Evolutionary conservation across 2,888 invertebrate genomes (phyloP).

Genomic region (Helobdella robusta): DNA sequence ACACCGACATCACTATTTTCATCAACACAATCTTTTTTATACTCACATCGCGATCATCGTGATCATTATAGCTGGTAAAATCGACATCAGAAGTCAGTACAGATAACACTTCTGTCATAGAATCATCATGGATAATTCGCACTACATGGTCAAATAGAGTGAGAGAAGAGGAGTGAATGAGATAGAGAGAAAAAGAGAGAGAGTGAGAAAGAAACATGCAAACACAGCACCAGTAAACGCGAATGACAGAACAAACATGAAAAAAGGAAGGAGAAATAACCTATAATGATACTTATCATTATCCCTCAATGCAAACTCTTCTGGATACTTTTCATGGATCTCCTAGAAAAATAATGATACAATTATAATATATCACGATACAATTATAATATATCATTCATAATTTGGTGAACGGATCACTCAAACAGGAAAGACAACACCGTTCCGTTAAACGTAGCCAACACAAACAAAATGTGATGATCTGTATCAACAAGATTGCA

Average conservation of each 20-base stretch:
- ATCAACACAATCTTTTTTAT: too few relatives aligned
- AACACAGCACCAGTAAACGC: neutral
- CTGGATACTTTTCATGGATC: conserved; percentile 78
- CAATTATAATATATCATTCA: neutral
- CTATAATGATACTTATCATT: conserved; percentile 72
- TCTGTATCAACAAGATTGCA: neutral
- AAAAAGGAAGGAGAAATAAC: conserved; percentile 33
- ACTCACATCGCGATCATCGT: too few relatives aligned
- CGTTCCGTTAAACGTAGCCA: too few relatives aligned
- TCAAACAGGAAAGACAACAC: too few relatives aligned
- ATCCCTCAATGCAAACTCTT: conserved; percentile 83
- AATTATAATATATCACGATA: conserved; percentile 13
- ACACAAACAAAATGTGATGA: too few relatives aligned
- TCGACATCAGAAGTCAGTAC: too few relatives aligned
- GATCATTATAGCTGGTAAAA: too few relatives aligned
- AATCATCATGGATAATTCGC: too few relatives aligned
- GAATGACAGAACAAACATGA: neutral
- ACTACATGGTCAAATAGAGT: too few relatives aligned
- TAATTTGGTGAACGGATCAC: too few relatives aligned
- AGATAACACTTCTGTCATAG: too few relatives aligned
- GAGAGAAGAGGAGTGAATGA: neutral
- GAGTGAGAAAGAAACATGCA: neutral
- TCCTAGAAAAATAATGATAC: conserved; percentile 55
- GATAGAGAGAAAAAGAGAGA: neutral
- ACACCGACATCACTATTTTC: too few relatives aligned